These are phyloP conservation scores for Dysmachus trigonus DNA, from an alignment of 2,888 invertebrate genomes.

Conservation along the genomic window DNA sequence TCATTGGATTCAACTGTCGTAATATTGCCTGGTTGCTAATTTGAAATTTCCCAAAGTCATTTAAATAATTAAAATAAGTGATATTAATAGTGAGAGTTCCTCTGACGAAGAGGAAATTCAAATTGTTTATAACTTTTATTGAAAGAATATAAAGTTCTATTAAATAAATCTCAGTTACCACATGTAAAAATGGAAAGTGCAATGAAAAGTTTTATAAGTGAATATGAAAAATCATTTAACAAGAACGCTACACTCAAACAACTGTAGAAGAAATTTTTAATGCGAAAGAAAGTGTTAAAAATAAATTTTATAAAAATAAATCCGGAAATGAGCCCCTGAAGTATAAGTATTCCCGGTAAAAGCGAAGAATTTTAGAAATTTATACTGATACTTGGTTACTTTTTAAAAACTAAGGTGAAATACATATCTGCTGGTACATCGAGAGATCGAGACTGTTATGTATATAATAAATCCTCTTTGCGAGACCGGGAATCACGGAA, in stretches of 20 bases:
- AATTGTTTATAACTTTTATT: background rate
- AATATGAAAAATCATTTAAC: background rate
- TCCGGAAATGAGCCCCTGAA: too few relatives aligned
- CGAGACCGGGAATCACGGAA: too few relatives aligned
- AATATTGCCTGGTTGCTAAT: too few relatives aligned
- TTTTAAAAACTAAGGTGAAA: too few relatives aligned
- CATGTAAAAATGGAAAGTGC: background rate
- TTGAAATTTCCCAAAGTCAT: background rate
- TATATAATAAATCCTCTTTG: too few relatives aligned
- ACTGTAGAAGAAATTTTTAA: background rate
- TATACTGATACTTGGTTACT: too few relatives aligned
- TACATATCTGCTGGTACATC: too few relatives aligned
- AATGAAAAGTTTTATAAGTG: background rate
- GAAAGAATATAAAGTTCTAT: background rate
- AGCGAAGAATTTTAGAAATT: too few relatives aligned
- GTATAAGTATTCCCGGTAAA: too few relatives aligned
- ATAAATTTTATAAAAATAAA: background rate
- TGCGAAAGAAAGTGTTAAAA: background rate
- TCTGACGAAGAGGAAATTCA: background rate
- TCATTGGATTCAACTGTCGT: too few relatives aligned
- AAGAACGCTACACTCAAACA: background rate
- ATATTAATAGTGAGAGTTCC: background rate
- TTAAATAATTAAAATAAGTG: background rate
- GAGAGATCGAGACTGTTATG: too few relatives aligned
- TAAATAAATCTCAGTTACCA: background rate